Conservation (phyloP, 1,140 invertebrate genomes). For the Pogonomyrmex barbatus region DNA sequence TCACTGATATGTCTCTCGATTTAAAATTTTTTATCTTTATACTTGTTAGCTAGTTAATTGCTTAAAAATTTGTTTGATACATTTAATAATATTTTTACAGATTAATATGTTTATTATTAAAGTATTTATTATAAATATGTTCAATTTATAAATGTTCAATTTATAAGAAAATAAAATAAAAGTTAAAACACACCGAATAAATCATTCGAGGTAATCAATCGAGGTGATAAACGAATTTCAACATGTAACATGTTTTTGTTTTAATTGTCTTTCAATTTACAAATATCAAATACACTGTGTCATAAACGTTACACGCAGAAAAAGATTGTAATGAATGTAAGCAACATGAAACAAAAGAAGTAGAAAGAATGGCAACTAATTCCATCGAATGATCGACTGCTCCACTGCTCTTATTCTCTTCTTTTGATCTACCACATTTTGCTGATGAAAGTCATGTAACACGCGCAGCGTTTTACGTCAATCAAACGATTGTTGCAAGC, state of each 20-base stretch:
- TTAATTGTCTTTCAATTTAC: neutral
- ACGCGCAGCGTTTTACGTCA: neutral
- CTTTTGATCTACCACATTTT: conserved; percentile 38
- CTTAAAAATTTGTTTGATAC: neutral
- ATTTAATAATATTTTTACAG: neutral
- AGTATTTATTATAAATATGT: neutral
- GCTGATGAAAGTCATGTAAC: conserved; percentile 39
- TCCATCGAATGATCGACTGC: conserved; percentile 14
- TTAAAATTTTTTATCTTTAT: neutral
- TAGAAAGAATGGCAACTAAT: neutral
- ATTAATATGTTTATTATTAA: neutral
- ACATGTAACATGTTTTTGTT: neutral
- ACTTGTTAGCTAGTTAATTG: neutral
- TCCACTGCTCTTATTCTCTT: conserved; percentile 17
- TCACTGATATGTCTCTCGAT: neutral
- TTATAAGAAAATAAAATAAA: neutral
- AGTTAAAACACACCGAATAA: neutral
- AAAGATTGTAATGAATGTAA: neutral
- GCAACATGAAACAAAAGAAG: neutral
- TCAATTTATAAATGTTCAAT: neutral
- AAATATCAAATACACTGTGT: neutral
- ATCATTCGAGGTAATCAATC: neutral
- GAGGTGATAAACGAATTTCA: neutral
- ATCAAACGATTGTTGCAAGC: conserved; percentile 44
- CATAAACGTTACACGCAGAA: neutral